Base-by-base conservation (phyloP, 2,113 vertebrate genomes). In the Engraulis encrasicolus region DNA sequence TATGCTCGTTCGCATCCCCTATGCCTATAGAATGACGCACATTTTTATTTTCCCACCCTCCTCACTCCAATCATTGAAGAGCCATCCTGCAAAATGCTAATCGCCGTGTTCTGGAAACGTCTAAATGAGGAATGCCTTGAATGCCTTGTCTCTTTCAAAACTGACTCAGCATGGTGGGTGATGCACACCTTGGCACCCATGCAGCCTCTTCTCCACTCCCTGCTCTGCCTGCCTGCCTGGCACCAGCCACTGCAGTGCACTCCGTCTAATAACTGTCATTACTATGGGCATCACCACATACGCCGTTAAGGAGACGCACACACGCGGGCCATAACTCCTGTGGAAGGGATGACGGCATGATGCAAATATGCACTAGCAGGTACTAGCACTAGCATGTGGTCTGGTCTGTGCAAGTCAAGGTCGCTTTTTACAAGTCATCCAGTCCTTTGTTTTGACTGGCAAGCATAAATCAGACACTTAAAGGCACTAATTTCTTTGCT, bases 401-500 rank as follows among this genome's bases (percentile, higher is more conserved):
- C 78, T 58, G 54, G 80, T 88, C 78, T 82, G 80, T 79, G 89
- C 88, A 90, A 84, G 77, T 78, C 85, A 90, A 88, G 85, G 87
- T 23, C 85, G 81, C 86, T 81, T 78, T 85, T 85, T 84, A 83
- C 81, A 61, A 85, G 82, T 31, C 78, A 81, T 85, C 84, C 54
- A 84, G 87, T 82, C 80, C 50, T 81, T 84, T 40, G 54, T 71
- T 89, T 85, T 86, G 86, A 89, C 89, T 90, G 87, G 88, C 34
- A 82, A 50, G 87, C 87, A 90, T 92, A 92, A 93, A 93, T 93
- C 91, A 93, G 61, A 93, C 49, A 45, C 77, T 81, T 88, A 80
- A 83, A 50, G 82, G 78, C 82, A 66, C 40, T 78, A 78, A 31
- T 84, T 82, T 40, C 58, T 87, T 87, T 83, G 74, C 66, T 61